Percentiles rank a stretch among this genome's conserved stretches.
Conservation (phyloP, 2,797 vertebrate species). For the Galaxias olidus region DNA sequence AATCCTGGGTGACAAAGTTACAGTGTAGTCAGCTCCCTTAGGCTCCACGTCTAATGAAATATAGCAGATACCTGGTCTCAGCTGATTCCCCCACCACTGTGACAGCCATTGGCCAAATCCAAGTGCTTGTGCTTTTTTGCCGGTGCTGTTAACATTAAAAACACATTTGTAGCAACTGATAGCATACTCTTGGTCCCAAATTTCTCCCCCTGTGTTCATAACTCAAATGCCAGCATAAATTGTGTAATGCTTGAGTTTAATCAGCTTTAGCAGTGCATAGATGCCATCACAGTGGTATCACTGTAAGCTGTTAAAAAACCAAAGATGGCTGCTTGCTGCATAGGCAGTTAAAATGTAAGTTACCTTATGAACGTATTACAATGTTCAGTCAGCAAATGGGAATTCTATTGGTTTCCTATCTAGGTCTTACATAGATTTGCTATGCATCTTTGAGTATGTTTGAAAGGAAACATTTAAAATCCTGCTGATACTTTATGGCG, state of each 20-base stretch:
- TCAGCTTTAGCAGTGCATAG: slow-evolving; percentile 64
- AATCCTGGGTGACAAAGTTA: slow-evolving; percentile 71
- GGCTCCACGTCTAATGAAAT: slow-evolving; percentile 71
- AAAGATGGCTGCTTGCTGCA: slow-evolving; percentile 46
- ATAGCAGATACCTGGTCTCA: slow-evolving; percentile 69
- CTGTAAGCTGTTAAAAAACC: slow-evolving; percentile 51
- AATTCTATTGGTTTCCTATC: slow-evolving; percentile 45
- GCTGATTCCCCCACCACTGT: slow-evolving; percentile 46
- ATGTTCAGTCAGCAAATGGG: slow-evolving; percentile 49
- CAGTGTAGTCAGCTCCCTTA: slow-evolving; percentile 69
- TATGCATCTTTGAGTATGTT: slow-evolving; percentile 13
- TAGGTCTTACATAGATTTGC: slow-evolving; percentile 47
- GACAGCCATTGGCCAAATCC: slow-evolving; percentile 52
- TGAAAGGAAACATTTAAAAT: slow-evolving; percentile 56
- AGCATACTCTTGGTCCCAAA: slow-evolving; percentile 38
- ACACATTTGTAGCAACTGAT: slow-evolving; percentile 41
- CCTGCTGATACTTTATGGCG: slow-evolving; percentile 51
- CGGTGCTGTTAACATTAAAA: slow-evolving; percentile 42
- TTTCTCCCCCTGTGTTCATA: slow-evolving; percentile 40
- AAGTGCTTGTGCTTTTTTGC: slow-evolving; percentile 39
- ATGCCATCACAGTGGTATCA: slow-evolving; percentile 62
- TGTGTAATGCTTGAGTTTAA: slow-evolving; percentile 58
- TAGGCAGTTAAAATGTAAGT: slow-evolving; percentile 58
- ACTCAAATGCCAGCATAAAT: slow-evolving; percentile 55
- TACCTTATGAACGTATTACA: slow-evolving; percentile 62